Evolutionary conservation across 2,797 vertebrate species (phyloP), one percentile per base, ranked within the genome.

Genomic region (Rhincodon typus): DNA sequence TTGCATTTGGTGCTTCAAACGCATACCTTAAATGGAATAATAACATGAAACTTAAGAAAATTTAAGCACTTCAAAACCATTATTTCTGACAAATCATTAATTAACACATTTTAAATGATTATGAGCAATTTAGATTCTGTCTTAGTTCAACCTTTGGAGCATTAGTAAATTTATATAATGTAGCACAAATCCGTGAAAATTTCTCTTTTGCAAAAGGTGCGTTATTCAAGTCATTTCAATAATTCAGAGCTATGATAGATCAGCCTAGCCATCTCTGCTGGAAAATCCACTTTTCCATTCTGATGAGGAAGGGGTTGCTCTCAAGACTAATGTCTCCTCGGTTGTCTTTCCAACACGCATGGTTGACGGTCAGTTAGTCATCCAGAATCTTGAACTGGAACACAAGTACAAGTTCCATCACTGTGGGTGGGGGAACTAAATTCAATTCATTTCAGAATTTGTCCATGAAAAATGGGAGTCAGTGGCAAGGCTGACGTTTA

Each of bases 61-160:
- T 46, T 19, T 8, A 84, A 46, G 82, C 82, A 84, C 38, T 84
- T 84, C 6, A 46, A 84, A 84, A 84, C 21, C 38, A 46, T 88
- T 88, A 27, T 34, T 88, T 88, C 86, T 30, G 86, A 53, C 27
- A 34, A 88, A 88, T 88, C 46, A 88, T 57, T 88, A 88, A 88
- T 30, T 34, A 88, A 88, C 30, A 34, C 53, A 88, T 34, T 57
- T 88, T 53, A 88, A 53, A 30, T 53, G 27, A 88, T 57, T 53
- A 34, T 15, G 34, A 88, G 34, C 27, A 57, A 88, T 34, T 34
- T 34, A 57, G 46, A 27, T 5, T 10, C 27, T 57, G 53, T 34
- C 50, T 88, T 84, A 84, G 23, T 84, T 88, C 50, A 53, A 34
- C 50, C 53, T 17, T 15, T 30, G 86, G 13, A 57, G 3, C 30